A percentile compares a stretch with the other conserved stretches of the same genome.
Conservation (phyloP, 2,797 vertebrate species). For the Neostethus bicornis region DNA sequence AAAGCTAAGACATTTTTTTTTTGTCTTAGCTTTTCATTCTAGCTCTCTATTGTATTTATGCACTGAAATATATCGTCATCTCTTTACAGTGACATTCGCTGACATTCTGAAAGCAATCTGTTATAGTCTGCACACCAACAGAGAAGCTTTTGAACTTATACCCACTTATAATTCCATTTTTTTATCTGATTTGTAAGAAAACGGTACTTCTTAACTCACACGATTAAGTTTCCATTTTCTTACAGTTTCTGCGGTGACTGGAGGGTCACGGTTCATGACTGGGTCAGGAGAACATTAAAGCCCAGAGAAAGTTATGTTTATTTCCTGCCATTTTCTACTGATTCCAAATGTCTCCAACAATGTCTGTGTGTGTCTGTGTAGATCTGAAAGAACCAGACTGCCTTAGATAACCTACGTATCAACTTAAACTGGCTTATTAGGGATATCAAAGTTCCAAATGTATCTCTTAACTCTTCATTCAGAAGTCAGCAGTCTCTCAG, state of each 20-base stretch:
- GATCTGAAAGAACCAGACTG: neutral
- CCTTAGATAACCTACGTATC: neutral
- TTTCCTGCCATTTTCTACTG: neutral
- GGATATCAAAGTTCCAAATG: conserved; percentile 7
- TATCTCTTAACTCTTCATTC: conserved; percentile 6
- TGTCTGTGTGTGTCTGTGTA: neutral
- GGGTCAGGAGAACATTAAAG: neutral
- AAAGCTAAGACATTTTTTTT: no score
- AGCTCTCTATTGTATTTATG: no score
- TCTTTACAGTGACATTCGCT: no score
- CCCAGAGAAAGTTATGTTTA: neutral
- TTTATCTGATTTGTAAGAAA: no score
- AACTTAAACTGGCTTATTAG: neutral
- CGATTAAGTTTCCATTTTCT: neutral
- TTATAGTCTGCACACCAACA: no score
- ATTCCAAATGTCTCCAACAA: neutral
- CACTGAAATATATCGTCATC: no score
- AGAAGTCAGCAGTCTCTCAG: conserved; percentile 3
- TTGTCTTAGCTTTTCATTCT: no score
- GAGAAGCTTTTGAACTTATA: no score
- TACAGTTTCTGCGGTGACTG: no score
- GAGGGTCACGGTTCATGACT: neutral
- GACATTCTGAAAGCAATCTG: no score
- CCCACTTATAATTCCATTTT: no score
- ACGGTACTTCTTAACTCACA: no score